Conservation (phyloP, 2,888 invertebrate species). For the Phengaris alcon region DNA sequence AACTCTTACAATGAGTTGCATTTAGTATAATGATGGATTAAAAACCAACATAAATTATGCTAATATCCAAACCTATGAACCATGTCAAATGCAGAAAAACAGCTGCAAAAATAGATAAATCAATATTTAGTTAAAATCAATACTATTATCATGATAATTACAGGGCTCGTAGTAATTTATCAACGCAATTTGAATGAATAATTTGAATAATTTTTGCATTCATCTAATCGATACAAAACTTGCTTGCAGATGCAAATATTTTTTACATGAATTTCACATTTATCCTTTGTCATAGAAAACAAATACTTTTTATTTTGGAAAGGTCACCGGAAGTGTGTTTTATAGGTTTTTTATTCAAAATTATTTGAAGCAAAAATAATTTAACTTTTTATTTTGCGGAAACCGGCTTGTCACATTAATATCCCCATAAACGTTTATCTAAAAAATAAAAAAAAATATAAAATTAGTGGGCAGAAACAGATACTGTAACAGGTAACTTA, state of each 20-base stretch:
- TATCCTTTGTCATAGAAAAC: neutral
- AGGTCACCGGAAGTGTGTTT: neutral
- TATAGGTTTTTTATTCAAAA: too few relatives aligned
- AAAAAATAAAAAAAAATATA: too few relatives aligned
- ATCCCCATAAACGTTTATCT: too few relatives aligned
- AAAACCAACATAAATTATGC: constrained; percentile 17
- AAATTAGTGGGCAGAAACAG: neutral
- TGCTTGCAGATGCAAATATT: constrained; percentile 25
- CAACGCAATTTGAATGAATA: constrained; percentile 55
- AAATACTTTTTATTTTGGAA: neutral
- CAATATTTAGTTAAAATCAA: constrained; percentile 43
- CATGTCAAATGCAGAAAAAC: constrained; percentile 13
- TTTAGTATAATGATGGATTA: neutral
- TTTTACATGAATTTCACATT: neutral
- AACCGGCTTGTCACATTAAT: too few relatives aligned
- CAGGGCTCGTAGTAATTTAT: constrained; percentile 26
- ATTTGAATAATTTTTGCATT: constrained; percentile 67
- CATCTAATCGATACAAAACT: constrained; percentile 48
- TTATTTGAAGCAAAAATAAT: too few relatives aligned
- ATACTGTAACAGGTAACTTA: neutral
- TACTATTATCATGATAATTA: constrained; percentile 62
- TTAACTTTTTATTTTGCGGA: too few relatives aligned
- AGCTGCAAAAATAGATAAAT: constrained; percentile 45
- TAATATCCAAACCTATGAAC: neutral
- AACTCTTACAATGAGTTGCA: neutral